A percentile compares a stretch with the other conserved stretches of the same genome.
Conservation (phyloP, 2,888 invertebrate genomes). For the Trichogramma evanescens region DNA sequence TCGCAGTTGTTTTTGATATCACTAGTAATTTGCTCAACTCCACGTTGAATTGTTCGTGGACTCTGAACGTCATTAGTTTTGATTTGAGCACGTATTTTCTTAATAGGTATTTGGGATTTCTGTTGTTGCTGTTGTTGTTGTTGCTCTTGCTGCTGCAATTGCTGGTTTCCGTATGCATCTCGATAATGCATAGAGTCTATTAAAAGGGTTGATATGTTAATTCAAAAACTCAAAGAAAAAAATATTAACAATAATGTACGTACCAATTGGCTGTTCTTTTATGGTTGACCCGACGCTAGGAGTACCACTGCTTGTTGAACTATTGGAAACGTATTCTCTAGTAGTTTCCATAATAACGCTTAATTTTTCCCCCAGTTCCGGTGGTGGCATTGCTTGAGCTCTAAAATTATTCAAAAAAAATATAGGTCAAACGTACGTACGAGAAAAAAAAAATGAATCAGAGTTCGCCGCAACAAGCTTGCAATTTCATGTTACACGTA, state of each 20-base stretch:
- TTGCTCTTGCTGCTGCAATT: conserved; percentile 21
- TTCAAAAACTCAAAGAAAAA: neutral
- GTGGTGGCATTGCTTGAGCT: conserved; percentile 21
- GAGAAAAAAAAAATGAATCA: too few species aligned
- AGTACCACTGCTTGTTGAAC: conserved; percentile 38
- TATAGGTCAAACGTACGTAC: conserved; percentile 2
- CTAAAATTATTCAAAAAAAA: conserved; percentile 18
- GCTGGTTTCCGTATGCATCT: too few species aligned
- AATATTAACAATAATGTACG: neutral
- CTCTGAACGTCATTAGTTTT: conserved; percentile 46
- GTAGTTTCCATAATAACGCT: conserved; percentile 61
- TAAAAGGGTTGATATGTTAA: neutral
- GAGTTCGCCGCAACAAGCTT: too few species aligned
- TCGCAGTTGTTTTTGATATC: conserved; percentile 45
- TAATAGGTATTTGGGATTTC: too few species aligned
- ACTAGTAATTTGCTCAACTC: conserved; percentile 44
- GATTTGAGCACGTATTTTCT: conserved; percentile 40
- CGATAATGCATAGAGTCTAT: neutral
- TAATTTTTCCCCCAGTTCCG: conserved; percentile 45
- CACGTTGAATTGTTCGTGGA: conserved; percentile 45
- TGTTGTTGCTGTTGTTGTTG: conserved; percentile 32
- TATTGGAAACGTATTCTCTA: conserved; percentile 54
- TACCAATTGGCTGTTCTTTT: conserved; percentile 32
- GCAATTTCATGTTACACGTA: too few species aligned
- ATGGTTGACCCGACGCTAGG: conserved; percentile 36